Evolutionary conservation across 2,888 invertebrate genomes (phyloP).

Genomic region (Operophtera brumata): DNA sequence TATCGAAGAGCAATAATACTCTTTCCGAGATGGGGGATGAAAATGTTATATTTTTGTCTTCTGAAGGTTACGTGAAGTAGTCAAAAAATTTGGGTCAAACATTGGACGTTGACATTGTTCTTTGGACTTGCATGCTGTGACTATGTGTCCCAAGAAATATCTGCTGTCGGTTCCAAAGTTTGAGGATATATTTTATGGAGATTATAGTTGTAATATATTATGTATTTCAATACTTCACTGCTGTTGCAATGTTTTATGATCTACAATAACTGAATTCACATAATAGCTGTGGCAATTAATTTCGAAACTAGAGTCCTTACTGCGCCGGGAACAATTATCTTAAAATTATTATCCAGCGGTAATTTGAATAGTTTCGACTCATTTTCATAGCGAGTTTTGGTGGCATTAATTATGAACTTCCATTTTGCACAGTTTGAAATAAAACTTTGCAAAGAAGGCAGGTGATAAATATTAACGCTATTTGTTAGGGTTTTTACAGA

Average conservation of each 20-base stretch:
- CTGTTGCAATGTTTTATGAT: constrained; percentile 17
- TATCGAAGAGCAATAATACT: too few species aligned
- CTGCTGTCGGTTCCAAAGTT: not conserved
- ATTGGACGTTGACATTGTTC: too few species aligned
- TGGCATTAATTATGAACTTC: not conserved
- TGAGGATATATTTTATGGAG: not conserved
- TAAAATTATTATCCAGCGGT: constrained; percentile 39
- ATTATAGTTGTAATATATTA: not conserved
- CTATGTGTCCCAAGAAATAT: too few species aligned
- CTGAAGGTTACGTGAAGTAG: too few species aligned
- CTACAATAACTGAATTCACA: constrained; percentile 29
- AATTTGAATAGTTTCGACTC: constrained; percentile 41
- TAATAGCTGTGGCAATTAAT: constrained; percentile 34
- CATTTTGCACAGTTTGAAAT: not conserved
- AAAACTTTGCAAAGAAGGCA: not conserved
- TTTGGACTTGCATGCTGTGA: too few species aligned
- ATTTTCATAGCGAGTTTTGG: constrained; percentile 23
- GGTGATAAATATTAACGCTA: not conserved
- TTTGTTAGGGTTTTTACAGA: not conserved
- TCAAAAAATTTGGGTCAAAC: too few species aligned
- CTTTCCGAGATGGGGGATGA: too few species aligned
- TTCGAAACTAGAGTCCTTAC: constrained; percentile 35
- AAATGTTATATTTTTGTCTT: too few species aligned
- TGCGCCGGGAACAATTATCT: constrained; percentile 34
- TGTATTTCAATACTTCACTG: not conserved